A percentile compares a stretch with the other conserved stretches of the same genome.
phyloP scores from a whole-genome alignment of 2,888 invertebrate genomes.

The Hypomecis atomaria region DNA sequence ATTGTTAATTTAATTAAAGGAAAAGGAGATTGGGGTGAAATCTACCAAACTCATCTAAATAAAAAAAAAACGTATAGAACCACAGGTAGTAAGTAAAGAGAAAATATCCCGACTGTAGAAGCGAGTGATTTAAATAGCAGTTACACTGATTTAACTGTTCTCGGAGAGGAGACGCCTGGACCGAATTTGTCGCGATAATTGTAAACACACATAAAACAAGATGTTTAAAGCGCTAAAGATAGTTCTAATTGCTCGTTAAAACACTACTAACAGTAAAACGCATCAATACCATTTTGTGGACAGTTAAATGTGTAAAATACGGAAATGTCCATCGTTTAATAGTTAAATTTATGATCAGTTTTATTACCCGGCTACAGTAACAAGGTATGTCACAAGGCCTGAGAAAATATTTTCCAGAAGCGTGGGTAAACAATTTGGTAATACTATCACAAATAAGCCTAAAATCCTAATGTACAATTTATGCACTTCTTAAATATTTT shows the following conservation, averaged over 20 bases:
- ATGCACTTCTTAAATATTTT: background rate
- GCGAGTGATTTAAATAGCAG: conserved; percentile 1
- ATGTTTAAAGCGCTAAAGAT: conserved; percentile 50
- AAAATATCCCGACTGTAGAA: background rate
- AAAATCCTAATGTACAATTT: background rate
- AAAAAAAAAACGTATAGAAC: background rate
- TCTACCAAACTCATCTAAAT: background rate
- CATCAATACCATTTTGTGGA: conserved; percentile 37
- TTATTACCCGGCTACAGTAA: conserved; percentile 21
- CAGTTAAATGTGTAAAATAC: conserved; percentile 34
- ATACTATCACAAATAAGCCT: background rate
- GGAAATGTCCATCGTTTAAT: conserved; percentile 37
- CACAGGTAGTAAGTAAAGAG: background rate
- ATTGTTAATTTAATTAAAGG: too few relatives aligned
- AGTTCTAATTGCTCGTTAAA: conserved; percentile 56
- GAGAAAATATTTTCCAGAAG: conserved; percentile 9
- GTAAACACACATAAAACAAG: conserved; percentile 58
- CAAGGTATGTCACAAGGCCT: conserved; percentile 18
- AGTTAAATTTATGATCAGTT: conserved; percentile 28
- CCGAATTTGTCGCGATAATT: conserved; percentile 56
- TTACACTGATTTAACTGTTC: conserved; percentile 2
- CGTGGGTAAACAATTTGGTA: conserved; percentile 3
- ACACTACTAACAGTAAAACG: conserved; percentile 43
- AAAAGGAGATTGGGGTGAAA: too few relatives aligned
- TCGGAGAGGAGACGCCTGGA: conserved; percentile 8